Evolutionary conservation across 2,113 vertebrate species (phyloP).

Genomic region (Gallinago paraguaiae): DNA sequence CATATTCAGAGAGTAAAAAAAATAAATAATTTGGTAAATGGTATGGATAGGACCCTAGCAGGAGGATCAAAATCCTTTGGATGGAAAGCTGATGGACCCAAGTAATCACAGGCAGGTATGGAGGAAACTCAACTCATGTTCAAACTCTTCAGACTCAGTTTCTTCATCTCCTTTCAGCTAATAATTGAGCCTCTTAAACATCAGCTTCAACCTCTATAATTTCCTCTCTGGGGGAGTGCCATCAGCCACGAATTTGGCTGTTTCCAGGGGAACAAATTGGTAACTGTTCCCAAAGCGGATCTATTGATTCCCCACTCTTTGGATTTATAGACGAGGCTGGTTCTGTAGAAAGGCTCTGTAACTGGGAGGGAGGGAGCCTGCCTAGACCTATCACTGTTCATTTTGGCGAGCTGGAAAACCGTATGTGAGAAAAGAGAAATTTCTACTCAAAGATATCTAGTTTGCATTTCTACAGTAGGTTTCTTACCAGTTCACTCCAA

Average conservation of each 20-base stretch:
- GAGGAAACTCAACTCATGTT: not conserved
- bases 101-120: not conserved
- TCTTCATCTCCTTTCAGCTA: not conserved
- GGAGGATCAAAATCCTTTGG: not conserved
- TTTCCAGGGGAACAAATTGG: not conserved
- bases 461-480: slow-evolving; percentile 18
- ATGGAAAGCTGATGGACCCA: not conserved
- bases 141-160: not conserved
- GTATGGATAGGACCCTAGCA: not conserved
- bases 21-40: not conserved
- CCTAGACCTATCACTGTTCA: not conserved
- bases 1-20: not conserved
- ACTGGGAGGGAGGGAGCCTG: not conserved
- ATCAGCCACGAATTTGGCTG: not conserved
- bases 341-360: not conserved
- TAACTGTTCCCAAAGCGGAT: not conserved
- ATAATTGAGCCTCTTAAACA: not conserved
- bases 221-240: not conserved
- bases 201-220: not conserved
- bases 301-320: not conserved
- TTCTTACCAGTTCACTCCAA: not conserved
- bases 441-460: not conserved
- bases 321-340: not conserved
- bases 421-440: not conserved
- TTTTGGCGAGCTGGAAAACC: not conserved